phyloP scores from a whole-genome alignment of 92 coral and sea anemone genomes.

The Zoanthus sociatus region DNA sequence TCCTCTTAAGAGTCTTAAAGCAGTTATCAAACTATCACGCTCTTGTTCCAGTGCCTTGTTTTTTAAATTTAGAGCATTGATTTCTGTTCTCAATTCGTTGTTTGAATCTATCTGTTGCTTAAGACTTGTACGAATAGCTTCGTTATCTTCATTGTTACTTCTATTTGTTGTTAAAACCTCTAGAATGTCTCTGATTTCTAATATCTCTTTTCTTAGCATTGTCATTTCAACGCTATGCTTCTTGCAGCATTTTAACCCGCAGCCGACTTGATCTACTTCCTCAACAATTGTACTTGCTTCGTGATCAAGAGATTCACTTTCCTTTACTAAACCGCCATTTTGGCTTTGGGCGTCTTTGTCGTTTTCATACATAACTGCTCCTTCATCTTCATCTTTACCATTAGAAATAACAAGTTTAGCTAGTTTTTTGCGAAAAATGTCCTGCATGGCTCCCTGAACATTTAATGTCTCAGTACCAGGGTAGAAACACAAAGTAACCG shows the following conservation, averaged over 20 bases:
- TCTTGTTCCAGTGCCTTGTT: neutral
- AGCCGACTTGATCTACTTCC: neutral
- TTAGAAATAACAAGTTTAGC: neutral
- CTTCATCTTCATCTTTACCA: neutral
- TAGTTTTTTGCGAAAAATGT: neutral
- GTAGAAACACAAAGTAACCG: conserved; percentile 34
- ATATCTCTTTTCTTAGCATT: neutral
- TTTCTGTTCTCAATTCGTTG: neutral
- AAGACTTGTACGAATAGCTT: neutral
- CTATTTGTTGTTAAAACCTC: neutral
- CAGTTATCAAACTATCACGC: conserved; percentile 7
- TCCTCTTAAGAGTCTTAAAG: neutral
- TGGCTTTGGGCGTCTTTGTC: neutral
- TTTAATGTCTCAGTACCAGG: conserved; percentile 34
- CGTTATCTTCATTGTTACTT: neutral
- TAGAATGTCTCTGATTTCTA: neutral
- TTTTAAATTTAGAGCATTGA: neutral
- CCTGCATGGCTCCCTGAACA: conserved; percentile 28
- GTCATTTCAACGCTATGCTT: neutral
- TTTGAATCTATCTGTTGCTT: neutral
- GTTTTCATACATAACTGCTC: neutral
- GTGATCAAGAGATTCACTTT: neutral
- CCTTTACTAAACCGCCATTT: neutral
- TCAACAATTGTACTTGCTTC: neutral
- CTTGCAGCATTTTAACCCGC: neutral